These are phyloP conservation scores for Abrostola tripartita DNA, from an alignment of 2,888 invertebrate genomes.

Conservation along the genomic window DNA sequence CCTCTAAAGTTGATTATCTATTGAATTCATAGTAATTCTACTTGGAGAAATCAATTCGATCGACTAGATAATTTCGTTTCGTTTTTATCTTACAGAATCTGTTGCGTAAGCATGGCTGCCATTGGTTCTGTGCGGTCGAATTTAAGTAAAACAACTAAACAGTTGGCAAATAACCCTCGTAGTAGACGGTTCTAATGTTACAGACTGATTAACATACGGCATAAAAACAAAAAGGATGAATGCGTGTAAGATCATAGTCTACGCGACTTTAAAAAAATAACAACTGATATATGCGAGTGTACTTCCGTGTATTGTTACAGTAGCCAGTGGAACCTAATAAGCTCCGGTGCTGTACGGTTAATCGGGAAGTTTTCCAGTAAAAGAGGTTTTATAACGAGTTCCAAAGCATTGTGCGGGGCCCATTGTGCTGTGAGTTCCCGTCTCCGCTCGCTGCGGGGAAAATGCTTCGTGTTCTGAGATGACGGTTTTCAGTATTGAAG, in stretches of 20 bases:
- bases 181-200: slow-evolving; percentile 38
- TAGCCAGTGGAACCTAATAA: slow-evolving; percentile 50
- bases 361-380: slow-evolving; percentile 51
- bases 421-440: slow-evolving; percentile 61
- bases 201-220: slow-evolving; percentile 17
- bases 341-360: slow-evolving; percentile 47
- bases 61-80: slow-evolving; percentile 58
- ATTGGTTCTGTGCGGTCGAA: slow-evolving; percentile 49
- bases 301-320: slow-evolving; percentile 55
- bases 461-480: slow-evolving; percentile 67
- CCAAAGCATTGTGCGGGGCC: slow-evolving; percentile 63
- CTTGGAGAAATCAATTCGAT: slow-evolving; percentile 67
- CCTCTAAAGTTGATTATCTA: slow-evolving; percentile 27
- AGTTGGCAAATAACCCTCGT: slow-evolving; percentile 61
- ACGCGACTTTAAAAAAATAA: slow-evolving; percentile 30
- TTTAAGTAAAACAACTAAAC: slow-evolving; percentile 54
- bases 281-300: slow-evolving; percentile 44
- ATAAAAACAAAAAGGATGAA: slow-evolving; percentile 14
- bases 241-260: slow-evolving; percentile 21
- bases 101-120: slow-evolving; percentile 64
- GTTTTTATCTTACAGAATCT: slow-evolving; percentile 60
- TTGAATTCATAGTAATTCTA: slow-evolving; percentile 43
- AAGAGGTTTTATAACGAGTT: slow-evolving; percentile 70
- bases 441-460: slow-evolving; percentile 51
- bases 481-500: slow-evolving; percentile 57